Evolutionary conservation across 2,797 vertebrate genomes (phyloP), one percentile per base, ranked within the genome.

Genomic region (Neosilurus mollespiculum): DNA sequence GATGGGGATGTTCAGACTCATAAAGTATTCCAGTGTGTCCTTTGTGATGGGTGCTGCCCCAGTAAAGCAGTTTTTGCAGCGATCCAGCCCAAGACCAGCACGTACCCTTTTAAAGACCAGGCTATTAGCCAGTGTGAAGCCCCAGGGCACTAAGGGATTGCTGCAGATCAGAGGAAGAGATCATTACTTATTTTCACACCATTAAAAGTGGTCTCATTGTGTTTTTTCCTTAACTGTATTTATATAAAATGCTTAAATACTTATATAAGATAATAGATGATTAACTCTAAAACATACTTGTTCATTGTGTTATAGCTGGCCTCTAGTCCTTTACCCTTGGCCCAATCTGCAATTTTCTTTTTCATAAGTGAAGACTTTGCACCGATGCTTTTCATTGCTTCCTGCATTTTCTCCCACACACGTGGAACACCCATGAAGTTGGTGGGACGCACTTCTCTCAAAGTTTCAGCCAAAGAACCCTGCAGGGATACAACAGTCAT

Each of bases 371-470:
- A 91, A 0, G 89, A 90, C 81, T 95, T 95, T 11, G 91, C 90
- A 15, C 91, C 92, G 0, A 53, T 37, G 5, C 88, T 86, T 88
- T 86, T 94, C 94, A 96, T 94, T 51, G 86, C 94, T 88, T 96
- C 95, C 75, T 95, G 92, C 87, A 96, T 96, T 89, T 96, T 96
- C 89, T 96, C 95, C 95, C 95, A 96, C 49, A 96, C 94, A 1
- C 95, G 92, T 34, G 95, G 95, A 82, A 96, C 95, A 0, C 94
- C 95, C 58, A 96, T 43, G 87, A 96, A 95, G 22, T 85, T 87
- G 0, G 95, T 95, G 2, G 95, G 95, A 0, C 86, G 93, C 54
- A 90, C 94, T 51, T 95, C 95, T 86, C 89, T 94, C 86, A 96
- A 69, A 2, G 95, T 96, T 77, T 85, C 89, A 14, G 81, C 91